Evolutionary conservation across 2,888 invertebrate genomes (phyloP), one percentile per base, ranked within the genome.

Genomic region (Dynastes hyllus): DNA sequence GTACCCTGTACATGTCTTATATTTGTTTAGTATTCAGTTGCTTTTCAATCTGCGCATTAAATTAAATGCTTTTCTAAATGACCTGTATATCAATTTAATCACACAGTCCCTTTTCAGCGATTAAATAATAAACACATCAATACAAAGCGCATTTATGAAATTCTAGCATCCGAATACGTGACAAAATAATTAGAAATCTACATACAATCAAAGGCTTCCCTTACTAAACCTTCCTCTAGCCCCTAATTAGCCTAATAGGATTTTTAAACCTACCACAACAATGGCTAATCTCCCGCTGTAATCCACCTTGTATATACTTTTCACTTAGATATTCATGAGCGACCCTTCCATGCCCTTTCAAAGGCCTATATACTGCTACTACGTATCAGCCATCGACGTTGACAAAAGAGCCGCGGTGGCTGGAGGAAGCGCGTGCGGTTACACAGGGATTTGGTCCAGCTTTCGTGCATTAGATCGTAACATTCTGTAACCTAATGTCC

Each of bases 321-420:
- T 86, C 86, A 86, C 85, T 86, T 86, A 86, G 85, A 85, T 84
- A 86, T 86, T 86, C 86, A 86, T 85, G 84, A 83, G 83, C 85
- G 86, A 85, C 84, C 85, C 85, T 85, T 84, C 84, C 37, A 32
- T 27, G 5, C 50, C 85, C 85, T 86, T 86, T 84, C 85, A 82
- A 83, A 45, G 66, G 16, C 65, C 37, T 32, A 32, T 32, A 32
- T 32, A 32, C 51, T 51, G 51, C n/a, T 3, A n/a, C 51, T 6
- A 53, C 5, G 16, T 16, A 16, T 16, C 53, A n/a, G n/a, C 13
- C 40, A 40, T 67, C 66, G 40, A 81, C 82, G 78, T 77, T 77
- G 77, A 82, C 81, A 80, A 85, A 85, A 84, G 84, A 85, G 86
- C 53, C 13, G 53, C 16, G 53, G 83, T 16, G 6, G n/a, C 45